Base-by-base conservation (phyloP, 2,888 invertebrate species). In the Ashinkailepas kermadecensis region DNA sequence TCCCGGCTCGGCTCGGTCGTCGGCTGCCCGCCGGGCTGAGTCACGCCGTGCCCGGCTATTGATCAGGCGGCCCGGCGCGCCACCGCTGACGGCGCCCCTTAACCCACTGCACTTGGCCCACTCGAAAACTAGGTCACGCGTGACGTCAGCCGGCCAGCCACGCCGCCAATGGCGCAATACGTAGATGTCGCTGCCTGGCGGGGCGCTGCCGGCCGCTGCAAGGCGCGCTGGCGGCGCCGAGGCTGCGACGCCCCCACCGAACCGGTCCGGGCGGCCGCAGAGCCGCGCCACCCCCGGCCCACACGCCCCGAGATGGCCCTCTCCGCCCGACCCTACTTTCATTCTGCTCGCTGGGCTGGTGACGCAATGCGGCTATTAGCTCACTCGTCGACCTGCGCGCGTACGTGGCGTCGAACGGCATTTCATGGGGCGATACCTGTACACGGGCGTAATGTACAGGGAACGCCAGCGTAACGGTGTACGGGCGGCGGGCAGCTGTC, bases 61-160 rank as follows among this genome's bases (percentile, higher is more conserved):
- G 70, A 70, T 70, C 70, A 70, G 70, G 15, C 15, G 25, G 15
- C 70, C 10, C 70, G 70, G 10, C 25, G 25, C 10, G 67, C 67
- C 39, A 15, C 18, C 54, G 65, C 56, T n/a, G 56, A 12, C 74
- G 21, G 54, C 56, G 56, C 74, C 56, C 10, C 70, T 8, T 56
- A 74, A 21, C 74, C 74, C 74, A 74, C 74, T 74, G 74, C 74
- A 74, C 74, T 74, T 74, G 74, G 74, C 74, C 74, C 74, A 74
- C 74, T 74, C 54, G 74, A 56, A 21, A 74, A 74, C 23, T 54
- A n/a, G 74, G 74, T 74, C 74, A 74, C 54, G 11, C 10, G 54
- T 74, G 74, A 74, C 74, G 74, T 74, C 74, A 74, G 39, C 15
- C 39, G 10, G 64, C 15, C 39, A 10, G 39, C 70, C 70, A 39